Evolutionary conservation across 1,140 invertebrate species (phyloP).

Genomic region (Zaprionus ghesquierei): DNA sequence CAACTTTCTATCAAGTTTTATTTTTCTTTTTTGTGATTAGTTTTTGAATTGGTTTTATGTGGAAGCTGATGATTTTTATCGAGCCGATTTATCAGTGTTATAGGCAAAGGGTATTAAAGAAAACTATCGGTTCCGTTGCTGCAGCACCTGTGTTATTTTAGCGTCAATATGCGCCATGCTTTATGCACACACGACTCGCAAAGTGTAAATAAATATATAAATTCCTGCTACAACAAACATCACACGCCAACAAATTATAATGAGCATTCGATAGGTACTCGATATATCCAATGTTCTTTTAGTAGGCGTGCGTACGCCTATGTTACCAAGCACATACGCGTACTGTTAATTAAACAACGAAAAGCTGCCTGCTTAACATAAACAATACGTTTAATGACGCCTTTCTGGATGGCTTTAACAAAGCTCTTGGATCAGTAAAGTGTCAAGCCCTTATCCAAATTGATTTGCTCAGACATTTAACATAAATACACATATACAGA

Average conservation of each 20-base stretch:
- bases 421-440: constrained; percentile 15
- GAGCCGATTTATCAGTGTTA: not conserved
- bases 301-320: not conserved
- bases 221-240: constrained; percentile 43
- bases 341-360: constrained; percentile 9
- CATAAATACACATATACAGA: not conserved
- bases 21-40: too few relatives aligned
- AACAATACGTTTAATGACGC: constrained; percentile 21
- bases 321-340: not conserved
- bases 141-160: constrained; percentile 66
- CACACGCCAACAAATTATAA: constrained; percentile 32
- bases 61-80: not conserved
- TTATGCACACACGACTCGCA: constrained; percentile 49
- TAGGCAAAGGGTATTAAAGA: not conserved
- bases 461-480: not conserved
- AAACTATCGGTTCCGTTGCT: not conserved
- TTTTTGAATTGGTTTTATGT: too few relatives aligned
- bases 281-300: not conserved
- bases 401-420: not conserved
- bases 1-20: not conserved
- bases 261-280: constrained; percentile 27
- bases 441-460: constrained; percentile 19
- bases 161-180: constrained; percentile 53
- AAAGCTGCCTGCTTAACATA: constrained; percentile 9
- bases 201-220: constrained; percentile 56